Conservation (phyloP, 1,140 invertebrate species). For the Eumeta japonica region DNA sequence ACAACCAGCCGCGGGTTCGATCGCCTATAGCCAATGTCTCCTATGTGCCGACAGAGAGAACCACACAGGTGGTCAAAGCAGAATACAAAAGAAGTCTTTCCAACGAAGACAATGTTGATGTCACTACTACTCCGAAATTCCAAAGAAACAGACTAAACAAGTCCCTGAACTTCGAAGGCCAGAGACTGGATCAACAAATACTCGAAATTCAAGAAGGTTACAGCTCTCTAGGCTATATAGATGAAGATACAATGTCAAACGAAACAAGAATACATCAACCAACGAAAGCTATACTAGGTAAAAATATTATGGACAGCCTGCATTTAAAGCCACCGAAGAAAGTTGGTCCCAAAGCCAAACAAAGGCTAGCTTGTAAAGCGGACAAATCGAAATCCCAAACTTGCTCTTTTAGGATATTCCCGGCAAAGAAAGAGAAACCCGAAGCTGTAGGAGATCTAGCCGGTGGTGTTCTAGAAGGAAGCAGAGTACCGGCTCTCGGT, state of each 20-base stretch:
- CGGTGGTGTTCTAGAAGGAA: conserved; percentile 38
- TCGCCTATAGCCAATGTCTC: conserved; percentile 51
- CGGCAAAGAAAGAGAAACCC: conserved; percentile 42
- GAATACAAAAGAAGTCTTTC: conserved; percentile 40
- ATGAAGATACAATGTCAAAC: conserved; percentile 32
- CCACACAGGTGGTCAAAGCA: conserved; percentile 17
- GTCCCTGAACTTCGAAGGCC: conserved; percentile 49
- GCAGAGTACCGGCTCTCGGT: conserved; percentile 47
- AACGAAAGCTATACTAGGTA: conserved; percentile 40
- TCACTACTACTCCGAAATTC: conserved; percentile 41
- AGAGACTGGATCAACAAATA: conserved; percentile 51
- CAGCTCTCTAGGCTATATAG: conserved; percentile 51
- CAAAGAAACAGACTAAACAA: conserved; percentile 53
- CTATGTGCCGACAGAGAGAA: conserved; percentile 42
- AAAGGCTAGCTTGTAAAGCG: conserved; percentile 28
- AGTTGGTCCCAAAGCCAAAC: conserved; percentile 41
- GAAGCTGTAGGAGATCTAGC: conserved; percentile 28
- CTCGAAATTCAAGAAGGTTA: conserved; percentile 50
- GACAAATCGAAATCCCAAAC: conserved; percentile 29
- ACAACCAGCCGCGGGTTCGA: conserved; percentile 51
- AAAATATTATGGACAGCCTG: conserved; percentile 53
- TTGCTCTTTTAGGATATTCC: conserved; percentile 41
- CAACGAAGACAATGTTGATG: conserved; percentile 35
- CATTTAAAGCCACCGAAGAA: conserved; percentile 53
- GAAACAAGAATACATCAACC: conserved; percentile 38